Evolutionary conservation across 2,797 vertebrate species (phyloP).

Genomic region (Myripristis murdjan): DNA sequence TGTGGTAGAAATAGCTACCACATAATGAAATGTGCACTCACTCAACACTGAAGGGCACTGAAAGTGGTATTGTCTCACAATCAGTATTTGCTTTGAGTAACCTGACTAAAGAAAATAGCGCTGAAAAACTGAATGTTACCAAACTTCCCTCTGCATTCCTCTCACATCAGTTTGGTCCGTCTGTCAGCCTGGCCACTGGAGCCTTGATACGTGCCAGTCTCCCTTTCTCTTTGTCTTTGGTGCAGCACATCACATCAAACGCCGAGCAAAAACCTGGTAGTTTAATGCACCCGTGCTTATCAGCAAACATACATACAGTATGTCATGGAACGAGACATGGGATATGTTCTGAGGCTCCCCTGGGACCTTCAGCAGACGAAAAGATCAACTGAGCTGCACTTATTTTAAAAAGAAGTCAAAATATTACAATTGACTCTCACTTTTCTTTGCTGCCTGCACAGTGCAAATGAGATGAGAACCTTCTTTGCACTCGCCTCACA

Average conservation of each 20-base stretch:
- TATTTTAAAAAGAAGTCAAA: slow-evolving; percentile 20
- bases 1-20: background rate
- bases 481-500: slow-evolving; percentile 63
- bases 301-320: slow-evolving; percentile 44
- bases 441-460: slow-evolving; percentile 32
- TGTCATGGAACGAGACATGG: slow-evolving; percentile 7
- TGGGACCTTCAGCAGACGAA: slow-evolving; percentile 50
- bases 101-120: slow-evolving; percentile 43
- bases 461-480: slow-evolving; percentile 14
- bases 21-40: background rate
- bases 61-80: background rate
- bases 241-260: slow-evolving; percentile 42
- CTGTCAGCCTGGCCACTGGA: slow-evolving; percentile 55
- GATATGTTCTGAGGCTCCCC: slow-evolving; percentile 11
- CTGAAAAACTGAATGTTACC: slow-evolving; percentile 46
- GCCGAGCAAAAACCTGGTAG: slow-evolving; percentile 11
- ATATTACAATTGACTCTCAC: slow-evolving; percentile 28
- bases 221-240: slow-evolving; percentile 17
- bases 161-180: slow-evolving; percentile 51
- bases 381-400: slow-evolving; percentile 23
- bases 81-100: background rate
- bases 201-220: slow-evolving; percentile 41
- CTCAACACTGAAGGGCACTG: background rate
- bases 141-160: slow-evolving; percentile 53
- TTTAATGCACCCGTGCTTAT: slow-evolving; percentile 29